Base-by-base conservation (phyloP, 2,888 invertebrate genomes). In the Drosophila barbarae region DNA sequence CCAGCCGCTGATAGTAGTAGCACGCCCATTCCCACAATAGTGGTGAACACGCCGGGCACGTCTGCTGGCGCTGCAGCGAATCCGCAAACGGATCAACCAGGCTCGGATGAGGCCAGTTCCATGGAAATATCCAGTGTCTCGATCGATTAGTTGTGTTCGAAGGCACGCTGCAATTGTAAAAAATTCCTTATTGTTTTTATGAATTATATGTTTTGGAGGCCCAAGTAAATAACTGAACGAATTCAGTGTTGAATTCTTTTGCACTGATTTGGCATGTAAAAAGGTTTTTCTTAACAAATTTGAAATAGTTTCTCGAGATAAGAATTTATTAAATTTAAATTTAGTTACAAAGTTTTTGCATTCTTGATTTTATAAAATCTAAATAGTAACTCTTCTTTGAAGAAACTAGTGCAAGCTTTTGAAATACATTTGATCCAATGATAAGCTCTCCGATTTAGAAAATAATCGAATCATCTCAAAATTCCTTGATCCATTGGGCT, bases 51-150 rank as follows among this genome's bases (percentile, higher is more conserved):
- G 10, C 46, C 75, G 0, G 35, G 68, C 8, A 35, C 71, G n/a
- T 59, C 64, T 18, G 54, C 51, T 28, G 50, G 36, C 32, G 44
- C 66, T 12, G 38, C 56, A 10, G 42, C 36, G 7, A 60, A 41
- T 53, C 36, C 69, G n/a, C 26, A 21, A 12, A 0, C 55, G 5
- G 70, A 67, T 8, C 69, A 34, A 10, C 38, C 34, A 13, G 50
- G 32, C n/a, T 39, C 72, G 18, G 55, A 79, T 36, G 86, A 87
- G 46, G 61, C 73, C 18, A 80, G 77, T 42, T 85, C 86, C 5
- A 89, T 89, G 89, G 89, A 89, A 51, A 84, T 88, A 52, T 89
- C 89, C 1, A 84, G 85, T 5, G 86, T 89, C 50, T 88, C 88
- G 38, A 89, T 89, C 47, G 89, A 89, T 70, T 89, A 79, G 71